Percentiles rank a stretch among this genome's conserved stretches.
Conservation (phyloP, 2,888 invertebrate genomes). For the Lasioglossum calceatum region DNA sequence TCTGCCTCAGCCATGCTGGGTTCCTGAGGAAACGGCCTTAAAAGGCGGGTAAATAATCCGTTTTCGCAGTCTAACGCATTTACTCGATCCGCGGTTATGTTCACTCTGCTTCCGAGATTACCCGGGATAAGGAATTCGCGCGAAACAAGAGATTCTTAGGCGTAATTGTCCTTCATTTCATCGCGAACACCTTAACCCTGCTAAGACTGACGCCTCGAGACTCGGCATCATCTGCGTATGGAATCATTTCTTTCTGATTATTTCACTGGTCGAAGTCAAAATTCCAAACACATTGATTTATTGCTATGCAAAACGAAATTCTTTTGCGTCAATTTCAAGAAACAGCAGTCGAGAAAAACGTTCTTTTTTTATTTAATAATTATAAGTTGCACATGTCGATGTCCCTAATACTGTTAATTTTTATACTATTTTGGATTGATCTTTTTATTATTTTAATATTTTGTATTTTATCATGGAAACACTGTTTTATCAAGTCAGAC, state of each 20-base stretch:
- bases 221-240: not conserved
- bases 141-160: slow-evolving; percentile 1
- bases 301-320: not conserved
- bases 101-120: slow-evolving; percentile 49
- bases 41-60: slow-evolving; percentile 69
- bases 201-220: not conserved
- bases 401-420: not conserved
- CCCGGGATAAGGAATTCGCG: slow-evolving; percentile 31
- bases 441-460: not conserved
- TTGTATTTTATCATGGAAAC: no score
- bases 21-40: slow-evolving; percentile 67
- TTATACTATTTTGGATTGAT: not conserved
- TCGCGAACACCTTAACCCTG: not conserved
- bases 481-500: no score
- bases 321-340: not conserved
- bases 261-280: accelerated
- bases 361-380: not conserved
- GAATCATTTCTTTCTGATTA: not conserved
- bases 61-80: slow-evolving; percentile 67
- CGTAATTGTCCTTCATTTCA: not conserved
- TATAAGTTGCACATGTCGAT: no score
- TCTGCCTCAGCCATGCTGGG: slow-evolving; percentile 34
- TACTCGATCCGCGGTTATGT: slow-evolving; percentile 60
- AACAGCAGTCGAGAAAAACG: not conserved
- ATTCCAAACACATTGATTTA: not conserved